Percentiles rank a stretch among this genome's conserved stretches.
Evolutionary conservation across 2,888 invertebrate species (phyloP).

Genomic region (Palloptera scutellata): DNA sequence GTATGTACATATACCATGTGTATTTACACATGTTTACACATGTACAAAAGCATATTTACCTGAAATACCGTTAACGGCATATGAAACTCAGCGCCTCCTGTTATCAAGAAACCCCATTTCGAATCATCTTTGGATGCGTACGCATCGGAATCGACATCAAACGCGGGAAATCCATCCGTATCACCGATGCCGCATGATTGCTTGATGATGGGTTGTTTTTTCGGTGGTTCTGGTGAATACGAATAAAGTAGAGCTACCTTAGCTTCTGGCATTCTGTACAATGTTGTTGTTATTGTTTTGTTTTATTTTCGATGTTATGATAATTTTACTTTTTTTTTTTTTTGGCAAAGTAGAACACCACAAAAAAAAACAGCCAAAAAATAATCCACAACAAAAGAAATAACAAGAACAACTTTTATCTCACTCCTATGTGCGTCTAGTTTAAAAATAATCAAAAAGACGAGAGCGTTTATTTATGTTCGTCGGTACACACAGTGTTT

Average conservation of each 20-base stretch:
- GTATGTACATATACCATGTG: too few relatives aligned
- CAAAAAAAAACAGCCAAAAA: too few relatives aligned
- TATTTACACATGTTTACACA: too few relatives aligned
- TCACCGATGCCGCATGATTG: constrained; percentile 62
- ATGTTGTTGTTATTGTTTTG: constrained; percentile 24
- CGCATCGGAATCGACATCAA: constrained; percentile 60
- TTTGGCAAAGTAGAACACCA: not conserved
- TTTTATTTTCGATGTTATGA: constrained; percentile 26
- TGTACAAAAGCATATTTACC: too few relatives aligned
- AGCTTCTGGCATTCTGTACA: constrained; percentile 55
- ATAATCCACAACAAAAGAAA: too few relatives aligned
- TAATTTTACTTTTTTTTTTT: constrained; percentile 33
- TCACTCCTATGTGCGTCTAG: too few relatives aligned
- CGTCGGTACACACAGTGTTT: too few relatives aligned
- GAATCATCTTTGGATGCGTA: constrained; percentile 60
- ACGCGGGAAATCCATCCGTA: constrained; percentile 63
- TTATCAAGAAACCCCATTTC: constrained; percentile 65
- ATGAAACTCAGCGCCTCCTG: constrained; percentile 64
- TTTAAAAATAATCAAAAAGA: too few relatives aligned
- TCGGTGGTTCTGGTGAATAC: constrained; percentile 53
- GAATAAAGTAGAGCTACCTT: constrained; percentile 46
- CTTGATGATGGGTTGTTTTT: constrained; percentile 57
- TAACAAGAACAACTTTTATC: too few relatives aligned
- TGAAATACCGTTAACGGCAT: constrained; percentile 66
- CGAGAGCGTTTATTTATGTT: too few relatives aligned